Evolutionary conservation across 2,888 invertebrate genomes (phyloP), one percentile per base, ranked within the genome.

Genomic region (Heliconius hortense): DNA sequence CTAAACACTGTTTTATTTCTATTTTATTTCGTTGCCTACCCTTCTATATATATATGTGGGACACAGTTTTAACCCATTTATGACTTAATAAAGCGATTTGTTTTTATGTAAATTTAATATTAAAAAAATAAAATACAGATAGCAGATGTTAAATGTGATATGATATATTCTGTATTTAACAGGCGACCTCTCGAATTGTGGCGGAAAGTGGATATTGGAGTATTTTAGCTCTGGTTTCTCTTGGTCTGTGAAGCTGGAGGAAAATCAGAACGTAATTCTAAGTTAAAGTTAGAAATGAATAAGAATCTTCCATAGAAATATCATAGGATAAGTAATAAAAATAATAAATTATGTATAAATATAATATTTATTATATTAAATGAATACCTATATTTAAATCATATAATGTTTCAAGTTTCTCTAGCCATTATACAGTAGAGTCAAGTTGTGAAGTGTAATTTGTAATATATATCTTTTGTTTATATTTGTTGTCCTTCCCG

Each of bases 401-500:
- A 53, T n/a, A 15, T 53, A 69, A 31, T 68, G 31, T 53, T 53
- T 13, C 11, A 68, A 68, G 48, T 68, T 53, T 69, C 31, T 53
- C 53, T 28, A 69, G 5, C 21, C 21, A 69, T n/a, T 31, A 53
- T 56, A 56, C 15, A 28, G 28, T 53, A n/a, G 48, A 28, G 53
- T 69, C 68, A 53, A 69, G 28, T 28, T 7, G 68, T 68, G 53
- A 31, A 48, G 53, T 31, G 13, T 56, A 69, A 69, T 69, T 69
- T 56, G 68, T 53, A 69, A 69, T 69, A 69, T 56, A 69, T 56
- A 69, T 31, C 28, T 31, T 69, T 69, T 69, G 31, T 53, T 69
- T 69, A 69, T 53, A 69, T 53, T 31, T 56, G 13, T 31, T 53
- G 68, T 56, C 31, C 53, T 31, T 53, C 21, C 15, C n/a, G 28